Evolutionary conservation across 2,113 vertebrate species (phyloP).

Genomic region (Microcebus ravelobensis): DNA sequence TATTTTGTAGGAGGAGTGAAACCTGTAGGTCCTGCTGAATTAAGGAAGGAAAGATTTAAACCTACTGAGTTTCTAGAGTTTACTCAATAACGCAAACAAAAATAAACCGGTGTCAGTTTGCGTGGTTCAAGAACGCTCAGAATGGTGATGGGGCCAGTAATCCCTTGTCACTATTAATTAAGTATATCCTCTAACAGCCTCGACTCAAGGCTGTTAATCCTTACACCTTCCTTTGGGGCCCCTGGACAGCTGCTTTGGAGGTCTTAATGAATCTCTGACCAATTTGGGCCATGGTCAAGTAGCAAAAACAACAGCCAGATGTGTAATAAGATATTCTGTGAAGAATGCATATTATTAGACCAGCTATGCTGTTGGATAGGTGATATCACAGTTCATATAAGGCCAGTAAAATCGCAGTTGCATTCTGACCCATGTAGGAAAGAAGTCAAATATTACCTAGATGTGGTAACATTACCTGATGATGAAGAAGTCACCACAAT

Average conservation of each 20-base stretch:
- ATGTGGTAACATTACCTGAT: background rate
- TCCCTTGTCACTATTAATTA: constrained; percentile 87
- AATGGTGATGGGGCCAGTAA: constrained; percentile 84
- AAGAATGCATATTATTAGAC: constrained; percentile 75
- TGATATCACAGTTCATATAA: background rate
- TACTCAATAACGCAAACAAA: constrained; percentile 87
- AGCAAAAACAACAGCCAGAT: constrained; percentile 74
- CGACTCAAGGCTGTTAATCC: constrained; percentile 80
- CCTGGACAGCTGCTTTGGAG: constrained; percentile 82
- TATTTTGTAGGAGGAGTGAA: background rate
- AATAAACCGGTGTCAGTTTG: constrained; percentile 85
- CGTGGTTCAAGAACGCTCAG: constrained; percentile 79
- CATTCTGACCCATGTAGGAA: background rate
- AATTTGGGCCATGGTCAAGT: constrained; percentile 72
- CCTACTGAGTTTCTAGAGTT: constrained; percentile 81
- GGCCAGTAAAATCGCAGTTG: background rate
- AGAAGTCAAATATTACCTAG: background rate
- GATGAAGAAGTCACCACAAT: no score
- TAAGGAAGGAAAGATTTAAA: constrained; percentile 73
- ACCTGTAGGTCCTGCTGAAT: background rate
- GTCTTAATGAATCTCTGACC: constrained; percentile 83
- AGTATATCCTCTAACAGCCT: constrained; percentile 81
- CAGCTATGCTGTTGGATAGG: constrained; percentile 11
- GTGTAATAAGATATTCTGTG: constrained; percentile 78
- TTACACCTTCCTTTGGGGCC: constrained; percentile 85